Evolutionary conservation across 2,888 invertebrate species (phyloP).

Genomic region (Coronaproctus castanopsis): DNA sequence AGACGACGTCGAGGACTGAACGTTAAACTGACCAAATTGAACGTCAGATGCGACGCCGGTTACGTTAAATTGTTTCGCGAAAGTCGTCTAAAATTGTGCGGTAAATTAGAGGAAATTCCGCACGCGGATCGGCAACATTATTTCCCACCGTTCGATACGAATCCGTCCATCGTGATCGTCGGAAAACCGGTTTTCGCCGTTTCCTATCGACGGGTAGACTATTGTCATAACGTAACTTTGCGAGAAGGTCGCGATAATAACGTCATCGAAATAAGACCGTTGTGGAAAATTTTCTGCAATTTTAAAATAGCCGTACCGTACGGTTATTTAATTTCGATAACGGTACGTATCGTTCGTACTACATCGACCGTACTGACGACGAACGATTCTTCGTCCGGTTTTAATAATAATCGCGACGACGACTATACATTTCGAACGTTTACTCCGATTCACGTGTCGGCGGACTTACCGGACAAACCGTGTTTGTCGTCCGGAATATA

Average conservation of each 20-base stretch:
- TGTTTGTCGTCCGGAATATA: neutral
- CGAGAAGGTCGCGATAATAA: conserved; percentile 35
- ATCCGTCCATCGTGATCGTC: conserved; percentile 35
- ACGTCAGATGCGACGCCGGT: conserved; percentile 44
- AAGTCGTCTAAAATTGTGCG: conserved; percentile 31
- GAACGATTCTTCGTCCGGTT: neutral
- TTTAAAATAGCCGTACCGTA: conserved; percentile 48
- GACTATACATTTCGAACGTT: neutral
- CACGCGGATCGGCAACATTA: conserved; percentile 38
- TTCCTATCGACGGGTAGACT: conserved; percentile 44
- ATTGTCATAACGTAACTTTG: conserved; percentile 48
- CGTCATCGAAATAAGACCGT: conserved; percentile 34
- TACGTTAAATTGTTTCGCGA: conserved; percentile 35
- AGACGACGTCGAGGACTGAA: conserved; percentile 29
- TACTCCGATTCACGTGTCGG: neutral
- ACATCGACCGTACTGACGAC: neutral
- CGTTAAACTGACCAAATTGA: conserved; percentile 41
- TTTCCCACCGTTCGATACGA: conserved; percentile 29
- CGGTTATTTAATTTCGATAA: conserved; percentile 43
- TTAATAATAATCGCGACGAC: no score
- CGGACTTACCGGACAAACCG: neutral
- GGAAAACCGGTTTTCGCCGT: conserved; percentile 45
- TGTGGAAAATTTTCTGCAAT: conserved; percentile 33
- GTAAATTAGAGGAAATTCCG: conserved; percentile 47
- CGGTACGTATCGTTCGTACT: conserved; percentile 12